These are phyloP conservation scores for Strigops habroptila DNA, from an alignment of 2,113 vertebrate species.

Conservation along the genomic window DNA sequence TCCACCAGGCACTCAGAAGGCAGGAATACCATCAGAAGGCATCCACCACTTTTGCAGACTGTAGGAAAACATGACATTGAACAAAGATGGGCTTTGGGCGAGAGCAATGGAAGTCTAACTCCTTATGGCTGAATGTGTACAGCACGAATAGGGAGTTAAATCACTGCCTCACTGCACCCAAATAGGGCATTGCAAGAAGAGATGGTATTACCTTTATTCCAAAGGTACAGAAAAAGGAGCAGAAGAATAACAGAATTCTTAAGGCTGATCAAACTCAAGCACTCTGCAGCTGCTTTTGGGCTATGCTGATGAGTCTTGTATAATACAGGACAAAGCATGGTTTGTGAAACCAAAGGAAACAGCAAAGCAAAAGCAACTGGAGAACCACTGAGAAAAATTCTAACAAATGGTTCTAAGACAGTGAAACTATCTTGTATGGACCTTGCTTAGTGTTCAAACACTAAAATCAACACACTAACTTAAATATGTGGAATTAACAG, in stretches of 20 bases:
- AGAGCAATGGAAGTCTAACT: not conserved
- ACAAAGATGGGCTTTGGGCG: not conserved
- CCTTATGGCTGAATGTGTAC: not conserved
- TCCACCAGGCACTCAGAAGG: not conserved
- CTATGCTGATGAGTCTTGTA: not conserved
- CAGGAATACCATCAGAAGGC: not conserved
- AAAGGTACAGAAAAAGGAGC: not conserved
- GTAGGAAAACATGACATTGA: not conserved
- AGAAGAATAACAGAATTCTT: not conserved
- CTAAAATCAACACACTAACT: not conserved
- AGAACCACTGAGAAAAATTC: not conserved
- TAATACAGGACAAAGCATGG: not conserved
- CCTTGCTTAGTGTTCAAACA: not conserved
- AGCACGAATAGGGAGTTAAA: not conserved
- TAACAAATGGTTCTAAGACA: not conserved
- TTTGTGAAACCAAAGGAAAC: not conserved
- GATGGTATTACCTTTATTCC: not conserved
- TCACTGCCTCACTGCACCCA: not conserved
- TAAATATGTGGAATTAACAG: not conserved
- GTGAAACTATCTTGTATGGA: not conserved
- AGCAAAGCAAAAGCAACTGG: not conserved
- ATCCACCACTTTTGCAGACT: not conserved
- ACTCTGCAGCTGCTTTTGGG: not conserved
- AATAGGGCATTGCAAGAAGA: accelerated
- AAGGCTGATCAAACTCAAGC: not conserved